Evolutionary conservation across 1,140 invertebrate genomes (phyloP).

Genomic region (Pseudomyrmex gracilis): DNA sequence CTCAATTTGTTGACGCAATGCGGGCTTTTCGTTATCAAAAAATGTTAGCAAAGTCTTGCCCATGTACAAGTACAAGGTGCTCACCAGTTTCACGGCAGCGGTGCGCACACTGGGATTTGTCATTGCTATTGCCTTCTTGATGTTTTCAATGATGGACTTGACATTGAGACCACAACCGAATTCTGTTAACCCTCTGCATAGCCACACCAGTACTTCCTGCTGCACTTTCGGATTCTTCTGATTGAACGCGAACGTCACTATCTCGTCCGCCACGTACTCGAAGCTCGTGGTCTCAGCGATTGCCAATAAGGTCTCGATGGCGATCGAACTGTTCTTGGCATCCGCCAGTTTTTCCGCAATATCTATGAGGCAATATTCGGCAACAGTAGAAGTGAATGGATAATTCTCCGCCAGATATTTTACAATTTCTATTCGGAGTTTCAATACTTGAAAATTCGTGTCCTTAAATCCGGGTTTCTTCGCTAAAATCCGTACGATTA

Average conservation of each 20-base stretch:
- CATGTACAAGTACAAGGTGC: constrained; percentile 93
- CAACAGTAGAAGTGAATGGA: constrained; percentile 89
- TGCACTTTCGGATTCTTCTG: constrained; percentile 97
- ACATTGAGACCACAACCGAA: constrained; percentile 94
- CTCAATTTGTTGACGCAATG: constrained; percentile 94
- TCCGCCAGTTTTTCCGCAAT: constrained; percentile 95
- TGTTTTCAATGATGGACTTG: constrained; percentile 92
- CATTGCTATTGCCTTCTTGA: constrained; percentile 93
- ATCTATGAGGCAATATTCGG: constrained; percentile 91
- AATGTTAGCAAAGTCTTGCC: constrained; percentile 91
- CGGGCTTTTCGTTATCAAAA: constrained; percentile 95
- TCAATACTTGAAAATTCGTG: constrained; percentile 93
- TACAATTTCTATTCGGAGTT: constrained; percentile 92
- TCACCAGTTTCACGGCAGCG: constrained; percentile 89
- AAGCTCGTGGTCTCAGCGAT: constrained; percentile 92
- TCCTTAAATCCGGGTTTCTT: constrained; percentile 97
- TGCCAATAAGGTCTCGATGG: constrained; percentile 90
- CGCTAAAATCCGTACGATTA: constrained; percentile 90
- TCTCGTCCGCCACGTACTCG: constrained; percentile 90
- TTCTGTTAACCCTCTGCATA: constrained; percentile 91
- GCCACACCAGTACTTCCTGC: constrained; percentile 93
- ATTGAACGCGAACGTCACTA: constrained; percentile 91
- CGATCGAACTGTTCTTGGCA: constrained; percentile 90
- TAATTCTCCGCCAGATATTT: constrained; percentile 92
- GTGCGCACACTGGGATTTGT: constrained; percentile 94